Evolutionary conservation across 2,113 vertebrate genomes (phyloP).

Genomic region (Murina feae): DNA sequence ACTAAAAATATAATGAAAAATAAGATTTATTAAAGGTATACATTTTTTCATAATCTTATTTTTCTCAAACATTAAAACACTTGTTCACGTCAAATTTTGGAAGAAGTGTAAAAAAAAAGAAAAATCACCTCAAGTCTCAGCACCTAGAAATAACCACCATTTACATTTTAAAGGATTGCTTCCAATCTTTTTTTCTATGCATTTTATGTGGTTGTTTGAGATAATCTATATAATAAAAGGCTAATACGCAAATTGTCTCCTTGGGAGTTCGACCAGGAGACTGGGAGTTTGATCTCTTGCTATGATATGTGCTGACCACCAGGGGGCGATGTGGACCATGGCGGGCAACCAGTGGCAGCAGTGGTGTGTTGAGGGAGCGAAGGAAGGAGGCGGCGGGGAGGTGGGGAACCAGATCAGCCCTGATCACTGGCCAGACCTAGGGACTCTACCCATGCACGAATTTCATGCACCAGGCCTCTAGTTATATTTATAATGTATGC

Average conservation of each 20-base stretch:
- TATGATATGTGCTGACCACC: too few species aligned
- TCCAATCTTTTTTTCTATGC: not conserved
- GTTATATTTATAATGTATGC: not conserved
- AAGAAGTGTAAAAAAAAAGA: constrained; percentile 34
- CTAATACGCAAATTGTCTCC: too few species aligned
- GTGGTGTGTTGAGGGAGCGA: too few species aligned
- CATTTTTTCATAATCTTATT: constrained; percentile 12
- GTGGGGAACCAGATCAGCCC: too few species aligned
- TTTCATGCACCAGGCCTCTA: too few species aligned
- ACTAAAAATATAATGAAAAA: constrained; percentile 12
- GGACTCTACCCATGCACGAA: too few species aligned
- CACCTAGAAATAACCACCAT: not conserved
- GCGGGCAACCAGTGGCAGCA: too few species aligned
- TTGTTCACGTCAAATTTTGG: not conserved
- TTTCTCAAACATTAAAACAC: not conserved
- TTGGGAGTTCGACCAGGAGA: too few species aligned
- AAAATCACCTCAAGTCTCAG: constrained; percentile 1
- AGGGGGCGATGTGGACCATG: too few species aligned
- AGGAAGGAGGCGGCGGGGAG: too few species aligned
- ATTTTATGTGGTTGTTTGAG: not conserved
- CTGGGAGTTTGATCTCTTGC: too few species aligned
- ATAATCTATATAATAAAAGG: not conserved
- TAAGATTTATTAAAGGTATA: not conserved
- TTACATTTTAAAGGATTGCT: constrained; percentile 6
- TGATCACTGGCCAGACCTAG: too few species aligned